Base-by-base conservation (phyloP, 2,113 vertebrate genomes). In the Mesocricetus auratus region DNA sequence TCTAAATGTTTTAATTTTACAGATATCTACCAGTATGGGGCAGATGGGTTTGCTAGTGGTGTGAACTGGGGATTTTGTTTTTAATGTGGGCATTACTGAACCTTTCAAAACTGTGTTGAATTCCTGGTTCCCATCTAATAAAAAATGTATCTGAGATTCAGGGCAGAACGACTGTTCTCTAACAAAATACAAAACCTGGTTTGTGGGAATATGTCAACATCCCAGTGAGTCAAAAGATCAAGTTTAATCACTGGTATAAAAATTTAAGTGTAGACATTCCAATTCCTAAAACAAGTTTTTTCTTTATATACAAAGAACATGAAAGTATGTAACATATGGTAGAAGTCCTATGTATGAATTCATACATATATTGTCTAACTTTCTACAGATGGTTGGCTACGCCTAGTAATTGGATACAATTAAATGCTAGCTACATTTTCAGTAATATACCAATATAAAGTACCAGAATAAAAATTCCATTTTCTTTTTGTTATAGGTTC, bases 401-500 rank as follows among this genome's bases (percentile, higher is more conserved):
- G 87, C 95, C 97, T 98, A 97, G 89, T 98, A 98, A 99, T 98
- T 98, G 98, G 98, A 94, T 98, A 98, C 97, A 98, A 97, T 98
- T 98, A 98, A 91, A 96, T 97, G 94, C 98, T 98, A 96, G 94
- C 98, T 98, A 94, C 98, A 98, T 97, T 97, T 98, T 98, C 98
- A 99, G 98, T 98, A 98, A 98, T 96, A 98, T 98, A 98, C 98
- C 98, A 98, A 98, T 98, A 99, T 97, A 98, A 98, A 98, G 98
- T 98, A 98, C 97, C 98, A 98, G 98, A 98, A 98, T 99, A 98
- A 98, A 98, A 99, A 98, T 98, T 98, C 98, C 98, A 98, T 98
- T 98, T 98, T 97, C 98, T 98, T 98, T 98, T 98, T 98, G 97
- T 98, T 99, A 96, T 98, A 99, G 99, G 99, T 99, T 98, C 99